phyloP scores from a whole-genome alignment of 1,140 invertebrate species.

The Anoplophora glabripennis region DNA sequence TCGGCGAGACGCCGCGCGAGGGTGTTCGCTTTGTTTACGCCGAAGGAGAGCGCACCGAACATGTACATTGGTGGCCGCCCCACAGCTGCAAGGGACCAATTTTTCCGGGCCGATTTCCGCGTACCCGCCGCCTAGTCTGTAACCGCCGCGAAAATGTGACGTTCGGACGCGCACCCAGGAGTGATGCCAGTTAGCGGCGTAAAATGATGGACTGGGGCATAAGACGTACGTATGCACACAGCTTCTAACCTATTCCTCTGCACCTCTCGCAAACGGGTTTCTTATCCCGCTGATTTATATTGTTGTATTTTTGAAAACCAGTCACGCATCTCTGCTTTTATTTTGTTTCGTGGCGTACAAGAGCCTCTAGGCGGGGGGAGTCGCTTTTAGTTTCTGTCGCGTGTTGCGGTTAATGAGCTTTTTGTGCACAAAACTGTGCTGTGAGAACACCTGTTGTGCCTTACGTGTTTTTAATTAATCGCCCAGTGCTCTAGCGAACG shows the following conservation, averaged over 20 bases:
- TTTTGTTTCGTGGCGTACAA: too few relatives aligned
- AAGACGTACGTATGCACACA: slow-evolving; percentile 63
- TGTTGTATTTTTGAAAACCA: slow-evolving; percentile 32
- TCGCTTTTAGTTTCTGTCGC: too few relatives aligned
- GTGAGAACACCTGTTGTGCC: too few relatives aligned
- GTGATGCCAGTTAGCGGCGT: neutral
- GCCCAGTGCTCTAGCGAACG: too few relatives aligned
- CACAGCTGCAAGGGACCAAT: neutral
- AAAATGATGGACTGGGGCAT: slow-evolving; percentile 77
- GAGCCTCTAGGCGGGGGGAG: too few relatives aligned
- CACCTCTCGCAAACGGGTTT: slow-evolving; percentile 22
- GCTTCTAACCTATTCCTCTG: too few relatives aligned
- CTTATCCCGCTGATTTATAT: slow-evolving; percentile 31
- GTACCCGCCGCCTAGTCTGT: neutral
- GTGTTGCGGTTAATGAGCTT: too few relatives aligned
- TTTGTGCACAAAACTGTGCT: too few relatives aligned
- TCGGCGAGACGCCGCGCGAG: slow-evolving; percentile 21
- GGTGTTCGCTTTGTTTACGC: slow-evolving; percentile 10
- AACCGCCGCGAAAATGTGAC: slow-evolving; percentile 1
- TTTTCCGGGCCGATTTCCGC: too few relatives aligned
- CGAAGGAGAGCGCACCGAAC: slow-evolving; percentile 7
- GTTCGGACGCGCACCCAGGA: neutral
- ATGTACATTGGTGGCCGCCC: neutral
- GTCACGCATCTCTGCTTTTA: slow-evolving; percentile 19
- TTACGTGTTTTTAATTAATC: too few relatives aligned